phyloP scores from a whole-genome alignment of 2,888 invertebrate species.

The Agapostemon virescens region DNA sequence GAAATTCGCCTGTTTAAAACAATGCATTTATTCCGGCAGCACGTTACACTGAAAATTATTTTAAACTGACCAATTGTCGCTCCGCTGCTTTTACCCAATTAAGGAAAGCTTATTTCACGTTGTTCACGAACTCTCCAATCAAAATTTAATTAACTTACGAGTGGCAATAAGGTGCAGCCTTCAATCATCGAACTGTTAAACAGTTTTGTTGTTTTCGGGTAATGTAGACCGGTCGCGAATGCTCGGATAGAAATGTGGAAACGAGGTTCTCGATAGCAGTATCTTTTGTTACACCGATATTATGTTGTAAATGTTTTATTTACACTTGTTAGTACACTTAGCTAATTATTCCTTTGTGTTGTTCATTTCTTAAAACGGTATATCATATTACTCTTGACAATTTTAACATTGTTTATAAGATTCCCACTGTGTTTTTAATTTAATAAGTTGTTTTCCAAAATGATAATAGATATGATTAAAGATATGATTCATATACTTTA shows the following conservation, averaged over 20 bases:
- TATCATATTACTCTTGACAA: too few species aligned
- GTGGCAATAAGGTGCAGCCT: not conserved
- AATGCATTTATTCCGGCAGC: not conserved
- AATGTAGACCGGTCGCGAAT: too few species aligned
- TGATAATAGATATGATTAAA: too few species aligned
- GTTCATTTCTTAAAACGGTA: too few species aligned
- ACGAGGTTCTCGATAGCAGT: not conserved
- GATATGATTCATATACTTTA: too few species aligned
- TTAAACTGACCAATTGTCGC: not conserved
- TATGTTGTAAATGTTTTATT: too few species aligned
- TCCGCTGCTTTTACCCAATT: not conserved
- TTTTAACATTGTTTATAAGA: too few species aligned
- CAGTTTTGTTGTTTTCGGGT: not conserved
- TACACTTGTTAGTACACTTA: too few species aligned
- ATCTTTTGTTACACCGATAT: too few species aligned
- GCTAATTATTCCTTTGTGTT: too few species aligned
- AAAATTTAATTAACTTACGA: not conserved
- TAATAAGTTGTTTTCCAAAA: too few species aligned
- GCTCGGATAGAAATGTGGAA: not conserved
- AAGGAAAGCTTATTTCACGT: not conserved
- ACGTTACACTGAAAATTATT: not conserved
- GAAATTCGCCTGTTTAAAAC: not conserved
- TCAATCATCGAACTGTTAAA: not conserved
- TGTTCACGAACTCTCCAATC: not conserved
- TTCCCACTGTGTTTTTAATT: too few species aligned